These are phyloP conservation scores for Enteromius anoplus DNA, from an alignment of 2,797 vertebrate genomes.

Conservation along the genomic window DNA sequence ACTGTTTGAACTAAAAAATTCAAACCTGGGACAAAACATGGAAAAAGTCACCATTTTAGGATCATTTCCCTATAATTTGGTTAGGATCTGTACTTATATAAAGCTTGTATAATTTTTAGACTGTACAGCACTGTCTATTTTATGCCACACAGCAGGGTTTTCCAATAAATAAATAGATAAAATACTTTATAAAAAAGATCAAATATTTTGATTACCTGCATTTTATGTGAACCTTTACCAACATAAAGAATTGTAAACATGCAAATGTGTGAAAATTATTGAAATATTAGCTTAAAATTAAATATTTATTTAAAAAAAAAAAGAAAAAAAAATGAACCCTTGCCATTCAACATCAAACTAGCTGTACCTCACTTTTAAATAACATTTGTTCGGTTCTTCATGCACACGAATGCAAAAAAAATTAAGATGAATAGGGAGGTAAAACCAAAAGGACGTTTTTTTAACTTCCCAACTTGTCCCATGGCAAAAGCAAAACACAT, in stretches of 20 bases:
- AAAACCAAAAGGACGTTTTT: not conserved
- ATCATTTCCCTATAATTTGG: not conserved
- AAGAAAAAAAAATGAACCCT: not conserved
- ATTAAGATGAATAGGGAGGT: not conserved
- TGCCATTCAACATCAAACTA: not conserved
- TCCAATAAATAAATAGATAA: not conserved
- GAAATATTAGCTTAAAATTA: not conserved
- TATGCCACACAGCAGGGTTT: not conserved
- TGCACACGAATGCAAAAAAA: not conserved
- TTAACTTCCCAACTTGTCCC: not conserved
- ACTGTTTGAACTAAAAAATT: not conserved
- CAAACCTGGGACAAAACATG: not conserved
- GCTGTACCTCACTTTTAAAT: not conserved
- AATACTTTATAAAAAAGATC: not conserved
- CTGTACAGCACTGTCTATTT: not conserved
- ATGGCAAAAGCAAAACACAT: conserved; percentile 11
- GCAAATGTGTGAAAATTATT: not conserved
- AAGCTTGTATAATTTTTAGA: not conserved
- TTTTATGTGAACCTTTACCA: not conserved
- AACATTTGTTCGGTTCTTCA: not conserved
- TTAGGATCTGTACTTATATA: not conserved
- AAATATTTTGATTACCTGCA: not conserved
- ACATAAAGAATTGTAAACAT: not conserved
- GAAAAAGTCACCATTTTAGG: not conserved
- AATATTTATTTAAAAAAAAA: not conserved